Evolutionary conservation across 2,797 vertebrate genomes (phyloP), one percentile per base, ranked within the genome.

Genomic region (Yasuhikotakia modesta): DNA sequence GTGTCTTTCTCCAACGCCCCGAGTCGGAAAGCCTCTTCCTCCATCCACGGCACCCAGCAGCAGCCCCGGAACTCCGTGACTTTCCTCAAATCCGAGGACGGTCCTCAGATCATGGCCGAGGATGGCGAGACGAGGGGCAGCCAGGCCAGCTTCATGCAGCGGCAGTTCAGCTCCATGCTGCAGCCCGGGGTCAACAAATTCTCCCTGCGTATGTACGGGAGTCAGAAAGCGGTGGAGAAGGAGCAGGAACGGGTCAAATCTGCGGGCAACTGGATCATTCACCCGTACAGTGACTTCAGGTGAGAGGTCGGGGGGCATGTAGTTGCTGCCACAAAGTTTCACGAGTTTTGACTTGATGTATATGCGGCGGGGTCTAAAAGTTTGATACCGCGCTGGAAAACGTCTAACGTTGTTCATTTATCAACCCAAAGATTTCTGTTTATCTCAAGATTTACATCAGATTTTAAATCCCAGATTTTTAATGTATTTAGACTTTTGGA

Each of bases 271-370:
- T 99, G 97, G 97, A 98, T 99, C 92, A 99, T 99, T 83, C 97
- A 99, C 76, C 97, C 97, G n/a, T 99, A 98, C 94, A 98, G 97
- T 89, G 97, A 98, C 91, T 99, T 99, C 95, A 98, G 96, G 96
- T 98, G 89, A 91, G 91, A 85, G 82, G 78, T 73, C 12, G n/a
- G 21, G 21, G 43, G 16, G 45, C 32, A 65, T 43, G 17, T 4
- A 45, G 17, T 6, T 22, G 48, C 46, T 14, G 27, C 63, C 21
- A 10, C 35, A 58, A 72, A 66, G 52, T 72, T 79, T 73, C n/a
- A 16, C 19, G 53, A 6, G 17, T 35, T 63, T n/a, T 43, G 39
- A 43, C 39, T 43, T 43, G 7, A 43, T 1, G 8, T 43, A 43
- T 43, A 43, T 43, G 11, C 39, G 11, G 39, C 11, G 39, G 2